Base-by-base conservation (phyloP, 2,888 invertebrate species). In the Heteropelma amictum region DNA sequence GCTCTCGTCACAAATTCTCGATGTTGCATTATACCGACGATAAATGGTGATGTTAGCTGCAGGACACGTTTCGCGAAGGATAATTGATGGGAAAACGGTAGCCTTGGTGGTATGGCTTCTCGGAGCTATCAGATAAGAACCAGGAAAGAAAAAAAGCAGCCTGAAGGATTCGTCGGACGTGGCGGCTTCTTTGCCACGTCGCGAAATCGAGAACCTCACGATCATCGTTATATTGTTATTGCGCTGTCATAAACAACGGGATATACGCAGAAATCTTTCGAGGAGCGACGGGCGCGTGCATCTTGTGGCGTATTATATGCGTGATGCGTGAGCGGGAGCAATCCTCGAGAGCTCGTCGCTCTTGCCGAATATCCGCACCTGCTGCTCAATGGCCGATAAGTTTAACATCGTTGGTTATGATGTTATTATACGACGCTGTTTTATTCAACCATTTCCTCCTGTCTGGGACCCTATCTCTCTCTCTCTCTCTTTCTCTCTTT, bases 151-250 rank as follows among this genome's bases (percentile, higher is more conserved):
- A 56, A 17, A 54, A 26, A 4, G 17, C 14, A 28, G 14, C 3
- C 3, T n/a, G 19, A 38, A 53, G 35, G 67, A 47, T 45, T 19
- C 14, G 19, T 54, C 42, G 26, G 14, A 21, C 40, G 19, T 17
- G 21, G 63, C 73, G 73, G 73, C 68, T 51, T 19, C 68, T 73
- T 69, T 73, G 56, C 8, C 35, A 21, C 40, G 6, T 40, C 51
- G 58, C 49, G 47, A 64, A 51, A 58, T 64, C 51, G n/a, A n/a
- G n/a, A n/a, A 51, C 58, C 53, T 35, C 61, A 12, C 21, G 56
- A 68, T 61, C 61, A 68, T 64, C 51, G 58, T 58, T 58, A 64
- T 73, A 64, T 69, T 69, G 42, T 64, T 64, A 69, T 64, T 73
- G 64, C 68, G 23, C 54, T 35, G 69, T 51, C 56, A 60, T 69